A percentile compares a stretch with the other conserved stretches of the same genome.
Conservation (phyloP, 2,113 vertebrate genomes). For the Vidua chalybeata region DNA sequence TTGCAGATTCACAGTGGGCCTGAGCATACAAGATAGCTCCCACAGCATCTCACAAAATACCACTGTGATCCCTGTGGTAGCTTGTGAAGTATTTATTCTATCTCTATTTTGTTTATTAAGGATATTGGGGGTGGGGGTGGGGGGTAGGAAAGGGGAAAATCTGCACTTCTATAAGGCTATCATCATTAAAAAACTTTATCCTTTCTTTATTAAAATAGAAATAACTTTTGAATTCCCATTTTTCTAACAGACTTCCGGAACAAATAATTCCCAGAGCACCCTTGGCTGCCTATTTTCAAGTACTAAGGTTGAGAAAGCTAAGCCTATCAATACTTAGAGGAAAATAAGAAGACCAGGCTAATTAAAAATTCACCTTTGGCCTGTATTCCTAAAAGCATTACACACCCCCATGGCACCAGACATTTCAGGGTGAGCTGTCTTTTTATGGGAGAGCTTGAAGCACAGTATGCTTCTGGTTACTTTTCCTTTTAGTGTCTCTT, state of each 20-base stretch:
- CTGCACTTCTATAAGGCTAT: background rate
- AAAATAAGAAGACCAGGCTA: background rate
- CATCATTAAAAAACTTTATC: slow-evolving; percentile 15
- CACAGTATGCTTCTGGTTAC: background rate
- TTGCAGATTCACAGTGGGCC: background rate
- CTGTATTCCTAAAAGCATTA: background rate
- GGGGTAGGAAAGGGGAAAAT: background rate
- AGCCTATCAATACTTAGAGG: background rate
- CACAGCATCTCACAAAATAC: background rate
- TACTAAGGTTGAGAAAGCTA: background rate
- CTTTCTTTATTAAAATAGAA: slow-evolving; percentile 13
- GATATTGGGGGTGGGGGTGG: background rate
- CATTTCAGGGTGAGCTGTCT: background rate
- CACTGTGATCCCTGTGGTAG: background rate
- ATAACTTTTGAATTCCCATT: background rate
- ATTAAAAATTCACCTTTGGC: slow-evolving; percentile 17
- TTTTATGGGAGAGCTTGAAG: background rate
- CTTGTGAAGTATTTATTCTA: background rate
- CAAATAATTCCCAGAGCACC: background rate
- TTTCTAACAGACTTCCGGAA: background rate
- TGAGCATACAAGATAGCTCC: background rate
- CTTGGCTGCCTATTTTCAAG: background rate
- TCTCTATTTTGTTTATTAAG: background rate
- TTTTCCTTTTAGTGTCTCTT: background rate
- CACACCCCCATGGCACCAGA: background rate